Evolutionary conservation across 2,113 vertebrate species (phyloP).

Genomic region (Cephalophus harveyi): DNA sequence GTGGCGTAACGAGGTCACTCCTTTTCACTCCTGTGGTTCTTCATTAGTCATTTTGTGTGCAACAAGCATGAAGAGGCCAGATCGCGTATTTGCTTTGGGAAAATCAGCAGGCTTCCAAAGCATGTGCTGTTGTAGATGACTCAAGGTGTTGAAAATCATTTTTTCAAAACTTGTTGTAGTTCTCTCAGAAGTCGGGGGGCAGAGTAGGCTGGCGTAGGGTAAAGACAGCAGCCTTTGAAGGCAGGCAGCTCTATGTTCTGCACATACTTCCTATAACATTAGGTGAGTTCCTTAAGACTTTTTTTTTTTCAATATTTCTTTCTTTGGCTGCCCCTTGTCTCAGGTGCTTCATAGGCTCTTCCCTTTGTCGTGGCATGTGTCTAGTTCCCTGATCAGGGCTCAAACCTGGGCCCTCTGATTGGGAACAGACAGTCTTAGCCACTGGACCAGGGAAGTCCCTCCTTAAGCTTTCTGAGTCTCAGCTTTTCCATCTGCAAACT

Average conservation of each 20-base stretch:
- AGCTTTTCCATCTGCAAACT: not conserved
- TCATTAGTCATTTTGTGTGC: conserved; percentile 18
- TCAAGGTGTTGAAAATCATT: not conserved
- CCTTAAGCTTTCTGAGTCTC: not conserved
- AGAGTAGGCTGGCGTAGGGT: not conserved
- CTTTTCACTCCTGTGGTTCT: not conserved
- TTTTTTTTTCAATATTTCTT: not conserved
- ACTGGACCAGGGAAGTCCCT: not conserved
- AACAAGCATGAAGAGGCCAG: not conserved
- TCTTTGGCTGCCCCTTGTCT: not conserved
- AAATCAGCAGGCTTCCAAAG: not conserved
- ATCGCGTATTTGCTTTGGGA: not conserved
- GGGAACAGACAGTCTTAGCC: not conserved
- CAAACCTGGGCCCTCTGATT: not conserved
- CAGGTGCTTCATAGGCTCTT: not conserved
- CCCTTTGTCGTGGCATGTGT: not conserved
- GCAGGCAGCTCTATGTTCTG: not conserved
- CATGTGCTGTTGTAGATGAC: not conserved
- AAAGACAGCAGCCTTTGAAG: not conserved
- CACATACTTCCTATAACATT: not conserved
- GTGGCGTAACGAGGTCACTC: not conserved
- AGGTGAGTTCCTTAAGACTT: not conserved
- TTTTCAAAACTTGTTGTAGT: not conserved
- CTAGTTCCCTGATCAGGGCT: not conserved
- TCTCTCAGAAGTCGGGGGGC: not conserved